A percentile compares a stretch with the other conserved stretches of the same genome.
phyloP scores from a whole-genome alignment of 2,113 vertebrate species.

The Atractosteus spatula region DNA sequence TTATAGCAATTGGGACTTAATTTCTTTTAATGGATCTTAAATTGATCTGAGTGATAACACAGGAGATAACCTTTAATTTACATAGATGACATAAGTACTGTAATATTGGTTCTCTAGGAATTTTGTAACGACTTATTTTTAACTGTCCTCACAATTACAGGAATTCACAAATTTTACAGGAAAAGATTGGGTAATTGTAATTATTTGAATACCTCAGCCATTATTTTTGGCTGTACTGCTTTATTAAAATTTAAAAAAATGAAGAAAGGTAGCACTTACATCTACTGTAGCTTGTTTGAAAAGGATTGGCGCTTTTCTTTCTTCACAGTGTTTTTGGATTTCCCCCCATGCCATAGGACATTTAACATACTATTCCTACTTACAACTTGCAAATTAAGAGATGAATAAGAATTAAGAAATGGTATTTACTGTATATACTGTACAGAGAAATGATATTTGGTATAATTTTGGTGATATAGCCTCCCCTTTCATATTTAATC shows the following conservation, averaged over 20 bases:
- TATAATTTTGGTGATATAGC: background rate
- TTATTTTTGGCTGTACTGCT: conserved; percentile 5
- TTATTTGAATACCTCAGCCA: conserved; percentile 33
- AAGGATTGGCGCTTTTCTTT: no score
- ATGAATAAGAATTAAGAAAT: background rate
- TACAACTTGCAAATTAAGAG: no score
- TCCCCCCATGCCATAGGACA: no score
- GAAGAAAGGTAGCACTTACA: background rate
- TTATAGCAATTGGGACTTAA: conserved; percentile 2
- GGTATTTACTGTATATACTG: background rate
- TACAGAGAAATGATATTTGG: conserved; percentile 1
- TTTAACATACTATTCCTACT: no score
- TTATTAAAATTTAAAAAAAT: conserved; percentile 7
- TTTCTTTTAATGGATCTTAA: conserved; percentile 18
- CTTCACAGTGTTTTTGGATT: no score
- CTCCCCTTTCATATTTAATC: background rate
- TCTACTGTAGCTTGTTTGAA: conserved; percentile 1
- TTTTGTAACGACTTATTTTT: conserved; percentile 42
- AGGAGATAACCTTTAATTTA: conserved; percentile 22
- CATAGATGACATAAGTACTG: conserved; percentile 12
- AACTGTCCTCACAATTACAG: conserved; percentile 44
- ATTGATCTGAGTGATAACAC: conserved; percentile 15
- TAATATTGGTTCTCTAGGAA: conserved; percentile 25
- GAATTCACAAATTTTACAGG: conserved; percentile 29
- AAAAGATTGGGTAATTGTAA: conserved; percentile 38